Base-by-base conservation (phyloP, 2,113 vertebrate genomes). In the Motacilla tschutschensis region DNA sequence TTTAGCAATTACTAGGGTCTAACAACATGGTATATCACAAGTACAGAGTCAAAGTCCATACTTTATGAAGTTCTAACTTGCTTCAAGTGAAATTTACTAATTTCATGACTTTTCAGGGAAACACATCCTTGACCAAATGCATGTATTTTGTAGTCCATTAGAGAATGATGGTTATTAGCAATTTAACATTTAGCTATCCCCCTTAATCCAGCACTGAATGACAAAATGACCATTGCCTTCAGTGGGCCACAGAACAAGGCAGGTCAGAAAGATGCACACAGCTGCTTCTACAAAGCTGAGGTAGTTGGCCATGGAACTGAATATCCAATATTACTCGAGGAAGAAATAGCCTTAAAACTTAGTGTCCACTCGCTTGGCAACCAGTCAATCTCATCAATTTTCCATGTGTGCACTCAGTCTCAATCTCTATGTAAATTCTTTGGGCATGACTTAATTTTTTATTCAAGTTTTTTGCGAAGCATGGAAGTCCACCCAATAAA, bases 301-400 rank as follows among this genome's bases (percentile, higher is more conserved):
- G 2, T 51, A 62, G 19, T 3, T 43, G 4, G 60, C 17, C 12
- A 21, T 1, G 0, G 26, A 43, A 5, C 3, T 67, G 10, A 71
- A 19, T 0, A 3, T 16, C 22, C 40, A 41, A 2, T 58, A 33
- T n/a, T 35, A 43, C 44, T 9, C 36, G 50, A 46, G 20, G 40
- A 74, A 91, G 18, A 48, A 46, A 9, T 3, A 8, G 10, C 15
- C 25, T 67, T 80, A 43, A 48, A 69, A 48, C 9, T 48, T 22
- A n/a, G n/a, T 21, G 14, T 21, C 21, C 5, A 3, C 6, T 55
- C 54, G 54, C 44, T 33, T 72, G 38, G n/a, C 41, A 63, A 40
- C 28, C 18, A 78, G 6, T 10, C 4, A 67, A 19, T 29, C 12
- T 71, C 48, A 62, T 40, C 11, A 9, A 0, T 53, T 20, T 64